Evolutionary conservation across 2,888 invertebrate genomes (phyloP), one percentile per base, ranked within the genome.

Genomic region (Platynereis dumerilii): DNA sequence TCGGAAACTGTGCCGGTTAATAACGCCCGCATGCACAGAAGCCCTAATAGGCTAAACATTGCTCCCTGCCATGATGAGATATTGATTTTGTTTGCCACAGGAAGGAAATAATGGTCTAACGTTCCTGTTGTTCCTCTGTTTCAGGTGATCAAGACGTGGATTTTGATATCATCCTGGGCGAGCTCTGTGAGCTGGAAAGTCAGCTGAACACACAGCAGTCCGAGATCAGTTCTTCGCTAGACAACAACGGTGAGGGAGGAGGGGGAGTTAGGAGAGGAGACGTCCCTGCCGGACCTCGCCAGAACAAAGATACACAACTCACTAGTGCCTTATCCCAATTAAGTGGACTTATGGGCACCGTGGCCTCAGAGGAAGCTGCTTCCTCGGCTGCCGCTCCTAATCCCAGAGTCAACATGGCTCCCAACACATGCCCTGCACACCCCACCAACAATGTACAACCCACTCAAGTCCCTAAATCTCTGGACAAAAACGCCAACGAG

Each of bases 161-260:
- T 86, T 87, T 98, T 83, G 97, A 98, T 85, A 96, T 96, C 65
- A 96, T 98, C 77, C 88, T 98, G 67, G 96, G 95, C 45, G 97
- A 98, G 84, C 88, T 98, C 61, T 94, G 94, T 84, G 94, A 96
- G 60, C 88, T 98, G 74, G 97, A 96, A 85, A 88, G 74, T 15
- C 80, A 81, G 69, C 72, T 81, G n/a, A 78, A 73, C 59, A 77
- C 76, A 15, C 76, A 78, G 24, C 79, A 80, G 59, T 62, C 75
- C 92, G 94, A 17, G 48, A 42, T 55, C 44, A 61, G 54, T 54
- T 39, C 53, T 17, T 61, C 61, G 22, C n/a, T 61, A 53, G 22
- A 55, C 17, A 27, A 54, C 24, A 42, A 17, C 27, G 39, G 27
- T 24, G 12, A 48, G 34, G n/a, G 45, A 2, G 26, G 26, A 5